Conservation (phyloP, 2,888 invertebrate species). For the Eupithecia vulgata region DNA sequence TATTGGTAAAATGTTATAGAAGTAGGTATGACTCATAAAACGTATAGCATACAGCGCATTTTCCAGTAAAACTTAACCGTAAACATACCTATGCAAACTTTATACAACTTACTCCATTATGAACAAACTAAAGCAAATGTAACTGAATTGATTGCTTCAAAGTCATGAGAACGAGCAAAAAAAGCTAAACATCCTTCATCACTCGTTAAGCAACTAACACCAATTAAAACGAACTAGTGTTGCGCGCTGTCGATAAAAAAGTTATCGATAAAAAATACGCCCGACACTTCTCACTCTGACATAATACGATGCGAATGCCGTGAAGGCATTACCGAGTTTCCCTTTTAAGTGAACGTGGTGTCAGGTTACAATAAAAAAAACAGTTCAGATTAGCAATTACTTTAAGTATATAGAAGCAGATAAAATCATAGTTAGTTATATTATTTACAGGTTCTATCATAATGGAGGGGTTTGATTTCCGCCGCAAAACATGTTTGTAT, state of each 20-base stretch:
- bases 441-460: slow-evolving; percentile 2
- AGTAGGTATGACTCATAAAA: neutral
- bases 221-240: slow-evolving; percentile 74
- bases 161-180: slow-evolving; percentile 26
- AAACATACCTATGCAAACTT: neutral
- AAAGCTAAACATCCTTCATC: slow-evolving; percentile 44
- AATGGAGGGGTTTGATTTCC: neutral
- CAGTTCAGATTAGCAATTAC: slow-evolving; percentile 65
- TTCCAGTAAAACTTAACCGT: neutral
- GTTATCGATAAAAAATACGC: slow-evolving; percentile 66
- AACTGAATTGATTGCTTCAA: slow-evolving; percentile 1
- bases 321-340: slow-evolving; percentile 76
- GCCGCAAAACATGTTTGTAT: neutral
- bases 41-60: neutral
- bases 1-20: neutral
- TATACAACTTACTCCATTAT: neutral
- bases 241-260: slow-evolving; percentile 69
- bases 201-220: slow-evolving; percentile 50
- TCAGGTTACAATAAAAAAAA: slow-evolving; percentile 69
- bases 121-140: slow-evolving; percentile 9
- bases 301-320: slow-evolving; percentile 73
- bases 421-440: slow-evolving; percentile 15
- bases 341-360: slow-evolving; percentile 74
- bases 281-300: slow-evolving; percentile 57
- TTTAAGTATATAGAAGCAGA: slow-evolving; percentile 50